Percentiles rank a stretch among this genome's conserved stretches.
phyloP scores from a whole-genome alignment of 2,888 invertebrate genomes.

The Pristionchus fissidentatus region DNA sequence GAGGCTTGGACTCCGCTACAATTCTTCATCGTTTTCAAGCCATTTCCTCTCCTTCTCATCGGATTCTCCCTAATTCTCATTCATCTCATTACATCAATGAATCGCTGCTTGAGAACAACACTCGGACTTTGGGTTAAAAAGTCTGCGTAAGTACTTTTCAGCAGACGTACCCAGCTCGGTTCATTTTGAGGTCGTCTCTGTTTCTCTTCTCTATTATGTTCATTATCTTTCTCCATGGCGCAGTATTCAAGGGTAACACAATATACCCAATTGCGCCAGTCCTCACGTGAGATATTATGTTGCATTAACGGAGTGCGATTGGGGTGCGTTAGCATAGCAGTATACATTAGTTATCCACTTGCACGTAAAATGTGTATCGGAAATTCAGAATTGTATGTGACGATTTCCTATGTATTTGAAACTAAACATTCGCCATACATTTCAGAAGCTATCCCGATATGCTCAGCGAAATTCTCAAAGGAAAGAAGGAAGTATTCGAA shows the following conservation, averaged over 20 bases:
- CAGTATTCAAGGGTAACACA: conserved; percentile 33
- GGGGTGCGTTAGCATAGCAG: too few relatives aligned
- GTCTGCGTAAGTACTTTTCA: not conserved
- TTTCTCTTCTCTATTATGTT: conserved; percentile 14
- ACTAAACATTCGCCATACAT: too few relatives aligned
- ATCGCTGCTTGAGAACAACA: not conserved
- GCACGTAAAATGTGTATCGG: too few relatives aligned
- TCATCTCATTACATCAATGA: not conserved
- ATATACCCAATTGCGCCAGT: not conserved
- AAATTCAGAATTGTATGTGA: too few relatives aligned
- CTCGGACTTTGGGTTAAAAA: not conserved
- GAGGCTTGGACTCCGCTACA: conserved; percentile 18
- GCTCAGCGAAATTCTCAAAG: not conserved
- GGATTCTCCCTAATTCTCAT: not conserved
- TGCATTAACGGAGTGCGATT: too few relatives aligned
- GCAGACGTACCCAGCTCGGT: not conserved
- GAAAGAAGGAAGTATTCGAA: conserved; percentile 1
- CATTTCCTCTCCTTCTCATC: not conserved
- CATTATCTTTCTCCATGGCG: not conserved
- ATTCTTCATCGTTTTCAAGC: conserved; percentile 15
- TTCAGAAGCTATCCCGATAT: conserved; percentile 15
- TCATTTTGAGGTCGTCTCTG: too few relatives aligned
- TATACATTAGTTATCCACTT: too few relatives aligned
- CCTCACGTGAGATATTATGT: not conserved
- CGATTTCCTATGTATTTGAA: too few relatives aligned